phyloP scores from a whole-genome alignment of 2,888 invertebrate species.

The Tinea pellionella region DNA sequence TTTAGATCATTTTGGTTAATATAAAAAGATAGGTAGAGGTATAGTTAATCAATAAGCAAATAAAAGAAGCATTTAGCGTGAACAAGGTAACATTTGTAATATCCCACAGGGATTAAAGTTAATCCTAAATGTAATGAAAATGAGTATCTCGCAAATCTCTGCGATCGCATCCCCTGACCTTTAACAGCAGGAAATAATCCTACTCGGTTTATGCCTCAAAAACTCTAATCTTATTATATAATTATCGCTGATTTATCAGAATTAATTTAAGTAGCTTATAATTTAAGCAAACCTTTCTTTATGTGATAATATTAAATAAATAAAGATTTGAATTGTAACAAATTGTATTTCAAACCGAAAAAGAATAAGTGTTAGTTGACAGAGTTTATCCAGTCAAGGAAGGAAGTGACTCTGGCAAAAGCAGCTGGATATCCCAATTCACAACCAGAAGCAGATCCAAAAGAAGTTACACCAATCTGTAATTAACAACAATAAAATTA shows the following conservation, averaged over 20 bases:
- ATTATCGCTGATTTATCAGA: neutral
- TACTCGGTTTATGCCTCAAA: slow-evolving; percentile 7
- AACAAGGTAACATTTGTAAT: neutral
- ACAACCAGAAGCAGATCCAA: slow-evolving; percentile 26
- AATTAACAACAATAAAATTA: neutral
- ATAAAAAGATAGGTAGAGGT: too few species aligned
- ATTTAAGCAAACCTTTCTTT: too few species aligned
- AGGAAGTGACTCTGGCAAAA: slow-evolving; percentile 34
- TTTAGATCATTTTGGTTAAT: too few species aligned
- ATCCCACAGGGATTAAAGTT: slow-evolving; percentile 3
- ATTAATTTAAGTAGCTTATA: neutral
- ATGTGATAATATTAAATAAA: too few species aligned
- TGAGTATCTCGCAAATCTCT: slow-evolving; percentile 4
- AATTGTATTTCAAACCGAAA: too few species aligned
- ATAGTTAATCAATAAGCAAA: neutral
- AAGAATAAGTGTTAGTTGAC: too few species aligned
- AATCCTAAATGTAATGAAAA: slow-evolving; percentile 13
- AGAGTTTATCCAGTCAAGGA: slow-evolving; percentile 18
- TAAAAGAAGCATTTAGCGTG: neutral
- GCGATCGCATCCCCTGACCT: neutral
- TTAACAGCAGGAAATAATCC: slow-evolving; percentile 7
- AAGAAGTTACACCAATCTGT: slow-evolving; percentile 18
- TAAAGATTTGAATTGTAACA: too few species aligned
- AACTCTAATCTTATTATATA: slow-evolving; percentile 8
- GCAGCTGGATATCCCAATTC: slow-evolving; percentile 29